Base-by-base conservation (phyloP, 2,113 vertebrate species). In the Misgurnus mizolepis region DNA sequence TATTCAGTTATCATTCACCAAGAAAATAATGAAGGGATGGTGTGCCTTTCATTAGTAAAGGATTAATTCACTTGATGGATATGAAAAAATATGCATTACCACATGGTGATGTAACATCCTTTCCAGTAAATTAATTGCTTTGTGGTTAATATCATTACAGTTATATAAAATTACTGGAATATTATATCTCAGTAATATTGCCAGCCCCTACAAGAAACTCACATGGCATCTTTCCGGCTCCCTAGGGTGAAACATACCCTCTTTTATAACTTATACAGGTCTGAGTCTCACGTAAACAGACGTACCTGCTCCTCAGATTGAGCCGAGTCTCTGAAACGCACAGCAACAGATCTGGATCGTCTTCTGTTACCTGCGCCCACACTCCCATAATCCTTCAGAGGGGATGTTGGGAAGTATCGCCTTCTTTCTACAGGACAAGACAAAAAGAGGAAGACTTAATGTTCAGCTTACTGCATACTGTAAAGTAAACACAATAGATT, bases 341-440 rank as follows among this genome's bases (percentile, higher is more conserved):
- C 95, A 27, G 86, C 89, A 18, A 92, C 88, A 70, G 95, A 95
- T 73, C 92, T 92, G 67, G 94, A 95, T 69, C 93, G 92, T 55
- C 87, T 92, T 34, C 91, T 93, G 65, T 86, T 91, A 41, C 79
- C 82, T 11, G 88, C 80, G 67, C 86, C 87, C 1, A 80, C 27
- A 64, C 85, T 86, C 67, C 83, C 86, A 56, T 93, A 94, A 84
- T 95, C 93, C 87, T 87, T 95, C 80, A 95, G 91, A 43, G 96
- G 94, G 80, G 96, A 97, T 40, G 95, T 96, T 65, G 95, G 94
- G 67, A 89, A 78, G 82, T 96, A 94, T 75, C 74, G 91, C 27
- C 17, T 85, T 18, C 82, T 91, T 3, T 95, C 95, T 96, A 89
- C n/a, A 91, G 56, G 81, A 81, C 50, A 67, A 67, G 84, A 72